Base-by-base conservation (phyloP, 2,113 vertebrate species). In the Calyptomena viridis region DNA sequence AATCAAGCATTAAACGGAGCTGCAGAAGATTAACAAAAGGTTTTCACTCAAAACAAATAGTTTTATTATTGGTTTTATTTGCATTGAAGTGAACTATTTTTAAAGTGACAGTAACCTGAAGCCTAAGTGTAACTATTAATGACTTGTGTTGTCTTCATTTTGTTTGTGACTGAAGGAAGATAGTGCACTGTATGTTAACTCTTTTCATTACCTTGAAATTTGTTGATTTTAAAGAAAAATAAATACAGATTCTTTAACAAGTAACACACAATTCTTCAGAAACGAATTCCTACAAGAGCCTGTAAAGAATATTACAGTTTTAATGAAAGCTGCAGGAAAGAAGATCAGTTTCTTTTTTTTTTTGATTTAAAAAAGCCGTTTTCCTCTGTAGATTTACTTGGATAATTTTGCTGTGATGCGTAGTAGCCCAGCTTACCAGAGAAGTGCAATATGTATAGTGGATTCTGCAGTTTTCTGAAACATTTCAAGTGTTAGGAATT, bases 381-480 rank as follows among this genome's bases (percentile, higher is more conserved):
- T 96, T 97, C 94, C 56, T 93, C 74, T 79, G 11, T 89, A 95
- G 69, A 52, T 63, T 22, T 97, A 96, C 78, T 95, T 96, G 95
- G 88, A 80, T 97, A 80, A 94, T 91, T 97, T 95, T 95, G n/a
- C 67, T 78, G 95, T 53, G 76, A 88, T 94, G 96, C 27, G 15
- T 92, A 96, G 92, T 96, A 95, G 96, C 96, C 96, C 96, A 94
- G 94, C 87, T 96, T 96, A 93, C 74, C 95, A 97, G 93, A 96
- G 93, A 96, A 96, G 98, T 98, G 98, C 97, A 98, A 97, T 98
- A 97, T 98, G 93, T 97, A 97, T 93, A 98, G 96, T 94, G 81
- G n/a, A 93, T 68, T 95, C 87, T 96, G 95, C 90, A 97, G 94
- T 95, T 94, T 97, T 93, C 79, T 42, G 96, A 96, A 97, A 89